Percentiles rank a stretch among this genome's conserved stretches.
These are phyloP conservation scores for Sebastiscus albofasciatus DNA, from an alignment of 2,797 vertebrate genomes.

Conservation along the genomic window DNA sequence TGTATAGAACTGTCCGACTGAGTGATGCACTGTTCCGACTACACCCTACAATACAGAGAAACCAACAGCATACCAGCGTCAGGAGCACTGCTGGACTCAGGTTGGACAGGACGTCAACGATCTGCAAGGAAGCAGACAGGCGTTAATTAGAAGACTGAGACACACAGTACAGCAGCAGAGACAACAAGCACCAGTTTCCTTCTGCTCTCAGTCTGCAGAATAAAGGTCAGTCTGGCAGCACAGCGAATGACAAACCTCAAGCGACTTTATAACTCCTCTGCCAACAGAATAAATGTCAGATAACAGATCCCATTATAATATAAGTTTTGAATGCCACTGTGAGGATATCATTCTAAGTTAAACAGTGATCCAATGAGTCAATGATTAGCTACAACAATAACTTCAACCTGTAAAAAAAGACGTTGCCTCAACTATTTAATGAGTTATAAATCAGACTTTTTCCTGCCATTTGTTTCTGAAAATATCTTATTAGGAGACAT, in stretches of 20 bases:
- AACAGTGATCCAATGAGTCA: not conserved
- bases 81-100: constrained; percentile 87
- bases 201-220: constrained; percentile 18
- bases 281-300: constrained; percentile 61
- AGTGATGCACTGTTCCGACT: not conserved
- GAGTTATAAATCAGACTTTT: not conserved
- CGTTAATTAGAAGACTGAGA: constrained; percentile 27
- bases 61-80: constrained; percentile 87
- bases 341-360: not conserved
- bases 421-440: not conserved
- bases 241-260: constrained; percentile 40
- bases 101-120: constrained; percentile 82
- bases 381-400: not conserved
- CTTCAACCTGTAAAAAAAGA: not conserved
- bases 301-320: constrained; percentile 26
- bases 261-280: constrained; percentile 39
- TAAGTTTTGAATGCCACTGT: not conserved
- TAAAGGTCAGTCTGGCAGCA: constrained; percentile 51
- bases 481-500: not conserved
- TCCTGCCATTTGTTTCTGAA: not conserved
- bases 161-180: not conserved
- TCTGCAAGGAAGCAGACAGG: constrained; percentile 77
- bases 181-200: constrained; percentile 10
- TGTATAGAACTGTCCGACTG: not conserved
- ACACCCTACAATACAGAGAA: no score